Evolutionary conservation across 2,888 invertebrate genomes (phyloP), one percentile per base, ranked within the genome.

Genomic region (Phyto melanocephala): DNA sequence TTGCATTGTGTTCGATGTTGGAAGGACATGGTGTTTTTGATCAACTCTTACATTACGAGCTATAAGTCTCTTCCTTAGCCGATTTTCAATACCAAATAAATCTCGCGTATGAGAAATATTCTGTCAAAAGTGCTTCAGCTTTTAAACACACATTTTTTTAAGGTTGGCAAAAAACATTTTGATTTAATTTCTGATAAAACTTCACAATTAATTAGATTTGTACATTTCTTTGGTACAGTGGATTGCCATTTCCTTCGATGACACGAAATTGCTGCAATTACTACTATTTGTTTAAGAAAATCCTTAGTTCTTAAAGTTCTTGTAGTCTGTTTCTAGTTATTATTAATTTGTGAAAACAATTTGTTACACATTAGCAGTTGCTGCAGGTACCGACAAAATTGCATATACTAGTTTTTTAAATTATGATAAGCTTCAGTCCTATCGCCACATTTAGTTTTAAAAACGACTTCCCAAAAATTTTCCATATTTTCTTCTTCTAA

Each of bases 361-460:
- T 56, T 68, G n/a, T 58, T 80, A 68, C 10, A 68, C 68, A 58
- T 74, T 80, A 40, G 74, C 80, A 56, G 74, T 58, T 15, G 75
- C 42, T 13, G 58, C 58, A 35, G 76, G 67, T 54, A 76, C 56
- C 7, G 45, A 67, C 47, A 67, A 37, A 56, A 76, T 2, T n/a
- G 56, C 52, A 50, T 47, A 72, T 60, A 72, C 54, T 5, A 68
- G 35, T 71, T 71, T 71, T 71, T 40, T 71, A 58, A 72, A 35
- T 47, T n/a, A 37, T 47, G 60, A 60, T 60, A 72, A 22, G 35
- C 45, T 72, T 72, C n/a, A 56, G 70, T 20, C 11, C 33, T 33
- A 45, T 56, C 45, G 37, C 56, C 37, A 28, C 45, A n/a, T 70
- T 70, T 70, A 7, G 15, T 22, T 45, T 45, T 60, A 35, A 72